A percentile compares a stretch with the other conserved stretches of the same genome.
These are phyloP conservation scores for Pygoscelis adeliae DNA, from an alignment of 2,113 vertebrate genomes.

Conservation along the genomic window DNA sequence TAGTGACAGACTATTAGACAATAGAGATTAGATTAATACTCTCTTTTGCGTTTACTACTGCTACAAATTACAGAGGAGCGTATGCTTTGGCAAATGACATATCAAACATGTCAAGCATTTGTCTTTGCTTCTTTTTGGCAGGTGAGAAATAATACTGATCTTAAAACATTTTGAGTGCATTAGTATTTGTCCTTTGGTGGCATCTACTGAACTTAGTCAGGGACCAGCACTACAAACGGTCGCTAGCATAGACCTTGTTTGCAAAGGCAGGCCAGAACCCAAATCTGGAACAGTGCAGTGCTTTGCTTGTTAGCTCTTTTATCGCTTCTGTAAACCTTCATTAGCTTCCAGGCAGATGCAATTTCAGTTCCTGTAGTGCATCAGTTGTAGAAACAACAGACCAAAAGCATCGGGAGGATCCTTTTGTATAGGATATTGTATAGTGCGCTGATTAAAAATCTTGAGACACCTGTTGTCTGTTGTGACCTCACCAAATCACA, in stretches of 20 bases:
- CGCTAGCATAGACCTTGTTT: background rate
- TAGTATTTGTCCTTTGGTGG: background rate
- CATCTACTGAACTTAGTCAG: background rate
- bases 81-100: background rate
- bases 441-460: background rate
- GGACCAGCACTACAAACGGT: background rate
- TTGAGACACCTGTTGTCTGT: background rate
- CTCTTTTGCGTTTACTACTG: background rate
- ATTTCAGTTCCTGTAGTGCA: background rate
- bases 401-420: background rate
- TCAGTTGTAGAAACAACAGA: background rate
- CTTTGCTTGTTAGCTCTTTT: background rate
- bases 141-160: background rate
- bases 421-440: background rate
- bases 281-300: background rate
- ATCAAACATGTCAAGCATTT: background rate
- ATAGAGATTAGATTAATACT: background rate
- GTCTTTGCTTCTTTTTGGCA: background rate
- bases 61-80: background rate
- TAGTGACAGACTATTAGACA: background rate
- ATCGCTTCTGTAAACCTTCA: background rate
- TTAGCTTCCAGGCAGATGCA: background rate
- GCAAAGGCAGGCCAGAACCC: background rate
- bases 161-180: background rate
- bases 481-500: background rate